These are phyloP conservation scores for Penaeus indicus DNA, from an alignment of 1,140 invertebrate genomes.

Conservation along the genomic window DNA sequence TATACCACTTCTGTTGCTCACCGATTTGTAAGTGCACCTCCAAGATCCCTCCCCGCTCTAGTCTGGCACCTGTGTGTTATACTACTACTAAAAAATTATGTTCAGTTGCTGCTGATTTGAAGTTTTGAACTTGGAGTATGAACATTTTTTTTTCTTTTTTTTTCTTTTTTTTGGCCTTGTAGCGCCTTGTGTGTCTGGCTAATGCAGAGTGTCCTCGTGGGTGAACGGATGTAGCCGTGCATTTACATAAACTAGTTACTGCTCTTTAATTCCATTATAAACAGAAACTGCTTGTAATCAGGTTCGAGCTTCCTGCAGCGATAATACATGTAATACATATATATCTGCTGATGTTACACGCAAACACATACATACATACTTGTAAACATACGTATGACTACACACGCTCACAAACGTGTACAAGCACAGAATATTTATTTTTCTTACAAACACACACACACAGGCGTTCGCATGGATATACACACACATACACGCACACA, in stretches of 20 bases:
- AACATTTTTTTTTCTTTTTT: not conserved
- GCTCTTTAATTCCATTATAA: too few species aligned
- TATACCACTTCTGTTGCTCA: constrained; percentile 47
- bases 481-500: constrained; percentile 9
- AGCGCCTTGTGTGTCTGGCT: too few species aligned
- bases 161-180: not conserved
- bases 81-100: too few species aligned
- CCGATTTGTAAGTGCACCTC: constrained; percentile 41
- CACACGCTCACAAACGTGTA: not conserved
- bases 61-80: constrained; percentile 12
- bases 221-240: too few species aligned
- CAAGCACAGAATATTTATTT: not conserved
- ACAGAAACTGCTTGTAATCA: too few species aligned
- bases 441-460: not conserved
- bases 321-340: too few species aligned
- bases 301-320: too few species aligned
- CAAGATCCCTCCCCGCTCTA: not conserved
- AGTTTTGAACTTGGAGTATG: not conserved
- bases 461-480: constrained; percentile 3
- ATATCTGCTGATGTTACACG: not conserved
- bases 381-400: not conserved
- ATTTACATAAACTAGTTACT: too few species aligned
- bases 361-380: not conserved
- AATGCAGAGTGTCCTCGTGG: too few species aligned
- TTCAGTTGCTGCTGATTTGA: too few species aligned